These are phyloP conservation scores for Nematopogon swammerdamellus DNA, from an alignment of 2,888 invertebrate species.

Conservation along the genomic window DNA sequence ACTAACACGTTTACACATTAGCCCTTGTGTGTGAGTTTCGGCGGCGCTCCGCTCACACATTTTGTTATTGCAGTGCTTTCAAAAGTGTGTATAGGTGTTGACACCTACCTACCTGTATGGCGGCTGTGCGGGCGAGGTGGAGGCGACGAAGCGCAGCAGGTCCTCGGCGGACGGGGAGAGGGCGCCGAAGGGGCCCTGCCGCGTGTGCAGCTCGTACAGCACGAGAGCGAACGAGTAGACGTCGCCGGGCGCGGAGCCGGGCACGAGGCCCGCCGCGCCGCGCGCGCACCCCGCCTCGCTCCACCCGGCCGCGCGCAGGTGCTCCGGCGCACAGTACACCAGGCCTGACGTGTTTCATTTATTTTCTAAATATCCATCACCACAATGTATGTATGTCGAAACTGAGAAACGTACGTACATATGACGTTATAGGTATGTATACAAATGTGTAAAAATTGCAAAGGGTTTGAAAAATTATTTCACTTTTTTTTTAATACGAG, in stretches of 20 bases:
- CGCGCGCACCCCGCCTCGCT: slow-evolving; percentile 19
- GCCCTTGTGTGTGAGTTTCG: no score
- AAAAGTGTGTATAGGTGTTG: slow-evolving; percentile 9
- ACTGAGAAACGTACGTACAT: no score
- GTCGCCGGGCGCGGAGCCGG: slow-evolving; percentile 73
- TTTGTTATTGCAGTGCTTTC: no score
- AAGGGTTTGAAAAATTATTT: no score
- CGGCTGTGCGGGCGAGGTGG: slow-evolving; percentile 35
- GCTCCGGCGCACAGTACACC: slow-evolving; percentile 79
- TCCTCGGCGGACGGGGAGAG: slow-evolving; percentile 64
- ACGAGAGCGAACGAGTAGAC: slow-evolving; percentile 86
- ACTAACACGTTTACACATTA: no score
- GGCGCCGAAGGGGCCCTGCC: slow-evolving; percentile 82
- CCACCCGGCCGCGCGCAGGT: slow-evolving; percentile 56
- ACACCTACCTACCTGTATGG: slow-evolving; percentile 61
- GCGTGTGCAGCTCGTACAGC: slow-evolving; percentile 82
- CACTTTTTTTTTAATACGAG: no score
- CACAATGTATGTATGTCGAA: no score
- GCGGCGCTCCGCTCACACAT: no score
- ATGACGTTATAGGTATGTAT: no score
- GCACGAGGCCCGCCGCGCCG: slow-evolving; percentile 26
- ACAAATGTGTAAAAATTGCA: no score
- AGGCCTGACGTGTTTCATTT: slow-evolving; percentile 49
- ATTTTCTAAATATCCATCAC: no score
- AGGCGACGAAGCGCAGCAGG: slow-evolving; percentile 59